These are phyloP conservation scores for Melanostoma mellinum DNA, from an alignment of 2,888 invertebrate species.

Conservation along the genomic window DNA sequence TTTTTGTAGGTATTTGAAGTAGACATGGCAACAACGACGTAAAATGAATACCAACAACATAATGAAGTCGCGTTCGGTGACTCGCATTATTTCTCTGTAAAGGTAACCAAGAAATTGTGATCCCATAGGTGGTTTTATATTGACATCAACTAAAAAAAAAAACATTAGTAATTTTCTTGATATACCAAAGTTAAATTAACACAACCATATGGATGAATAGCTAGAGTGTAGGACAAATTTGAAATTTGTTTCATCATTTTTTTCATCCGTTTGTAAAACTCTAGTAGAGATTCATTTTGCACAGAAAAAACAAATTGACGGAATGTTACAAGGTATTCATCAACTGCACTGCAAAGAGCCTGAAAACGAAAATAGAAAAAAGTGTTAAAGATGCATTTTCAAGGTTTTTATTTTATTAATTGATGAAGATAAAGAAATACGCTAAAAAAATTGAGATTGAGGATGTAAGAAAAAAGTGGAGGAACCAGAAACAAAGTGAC, in stretches of 20 bases:
- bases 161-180: not conserved
- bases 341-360: slow-evolving; percentile 86
- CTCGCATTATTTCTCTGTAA: slow-evolving; percentile 78
- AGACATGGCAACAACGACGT: slow-evolving; percentile 79
- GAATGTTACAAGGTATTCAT: slow-evolving; percentile 85
- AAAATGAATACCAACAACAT: slow-evolving; percentile 79
- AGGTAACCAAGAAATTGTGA: slow-evolving; percentile 79
- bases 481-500: too few relatives aligned
- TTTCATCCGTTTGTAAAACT: slow-evolving; percentile 76
- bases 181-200: not conserved
- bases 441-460: too few relatives aligned
- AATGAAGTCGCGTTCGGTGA: slow-evolving; percentile 77
- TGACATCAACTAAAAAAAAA: slow-evolving; percentile 74
- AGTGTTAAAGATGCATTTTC: too few relatives aligned
- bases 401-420: too few relatives aligned
- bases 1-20: slow-evolving; percentile 85
- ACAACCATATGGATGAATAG: slow-evolving; percentile 77
- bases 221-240: slow-evolving; percentile 77
- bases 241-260: slow-evolving; percentile 78
- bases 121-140: slow-evolving; percentile 76
- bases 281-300: slow-evolving; percentile 75
- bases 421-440: too few relatives aligned
- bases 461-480: too few relatives aligned
- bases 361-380: slow-evolving; percentile 75
- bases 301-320: slow-evolving; percentile 80